Base-by-base conservation (phyloP, 1,140 invertebrate genomes). In the Euura saliciscinereae region DNA sequence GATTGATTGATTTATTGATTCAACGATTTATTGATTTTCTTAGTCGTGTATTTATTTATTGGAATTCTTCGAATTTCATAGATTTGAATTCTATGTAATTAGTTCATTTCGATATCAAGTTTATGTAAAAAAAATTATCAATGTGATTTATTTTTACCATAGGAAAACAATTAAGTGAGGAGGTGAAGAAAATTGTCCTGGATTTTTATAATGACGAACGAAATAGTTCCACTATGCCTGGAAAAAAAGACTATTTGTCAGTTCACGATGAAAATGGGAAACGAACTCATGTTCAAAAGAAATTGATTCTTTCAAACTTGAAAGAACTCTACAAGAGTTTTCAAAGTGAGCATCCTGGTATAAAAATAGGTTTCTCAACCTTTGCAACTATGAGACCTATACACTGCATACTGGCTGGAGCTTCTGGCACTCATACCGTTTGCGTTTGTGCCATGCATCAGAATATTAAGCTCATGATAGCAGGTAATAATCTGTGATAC, bases 401-500 rank as follows among this genome's bases (percentile, higher is more conserved):
- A 59, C 51, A 64, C n/a, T 73, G 71, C 65, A 45, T 75, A 46
- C 43, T 67, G 71, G 71, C 68, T n/a, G 71, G 68, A 44, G 10
- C n/a, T 2, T 51, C 10, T n/a, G 74, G 74, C 4, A 75, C 68
- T 13, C 71, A 73, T 66, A 45, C 71, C 7, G 71, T 75, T 11
- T 59, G 51, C 51, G 51, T 59, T 59, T 59, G 3, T 59, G 8
- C 2, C n/a, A n/a, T 59, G 8, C 74, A 75, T 59, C 71, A 73
- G 44, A 75, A 75, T 44, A 65, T 73, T 6, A 75, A 73, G 68
- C 71, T 75, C 42, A 66, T 75, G 67, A 69, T 75, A 7, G 46
- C 51, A 59, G 51, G 51, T 59, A 59, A 59, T 59, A n/a, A 59
- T 6, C 8, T 59, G n/a, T 59, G n/a, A 59, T 59, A 59, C n/a